phyloP scores from a whole-genome alignment of 2,888 invertebrate species.

The Formica aserva region DNA sequence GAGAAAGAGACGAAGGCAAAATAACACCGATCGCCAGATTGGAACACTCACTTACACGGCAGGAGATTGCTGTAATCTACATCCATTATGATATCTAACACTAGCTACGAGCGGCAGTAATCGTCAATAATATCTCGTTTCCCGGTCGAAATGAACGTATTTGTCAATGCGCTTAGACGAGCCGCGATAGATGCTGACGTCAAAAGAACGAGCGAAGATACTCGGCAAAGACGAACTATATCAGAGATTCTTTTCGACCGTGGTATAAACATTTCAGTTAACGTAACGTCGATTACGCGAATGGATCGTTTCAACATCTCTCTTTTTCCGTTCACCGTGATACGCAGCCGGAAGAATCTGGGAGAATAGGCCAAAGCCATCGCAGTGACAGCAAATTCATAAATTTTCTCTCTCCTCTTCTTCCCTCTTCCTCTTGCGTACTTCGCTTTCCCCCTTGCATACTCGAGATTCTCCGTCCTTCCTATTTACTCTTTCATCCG shows the following conservation, averaged over 20 bases:
- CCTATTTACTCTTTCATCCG: slow-evolving; percentile 65
- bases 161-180: slow-evolving; percentile 29
- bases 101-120: slow-evolving; percentile 60
- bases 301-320: slow-evolving; percentile 41
- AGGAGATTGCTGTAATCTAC: slow-evolving; percentile 56
- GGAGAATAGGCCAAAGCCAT: slow-evolving; percentile 61
- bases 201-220: slow-evolving; percentile 9
- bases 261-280: slow-evolving; percentile 71
- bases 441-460: slow-evolving; percentile 35
- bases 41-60: slow-evolving; percentile 56
- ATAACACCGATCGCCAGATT: slow-evolving; percentile 46
- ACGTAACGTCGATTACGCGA: slow-evolving; percentile 68
- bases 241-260: slow-evolving; percentile 15
- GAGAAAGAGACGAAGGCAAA: neutral
- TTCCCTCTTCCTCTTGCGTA: neutral
- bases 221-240: neutral
- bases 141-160: slow-evolving; percentile 58
- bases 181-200: slow-evolving; percentile 59
- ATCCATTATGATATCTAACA: slow-evolving; percentile 74
- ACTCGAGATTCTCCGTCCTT: slow-evolving; percentile 41
- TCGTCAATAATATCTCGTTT: slow-evolving; percentile 79
- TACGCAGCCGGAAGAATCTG: slow-evolving; percentile 29
- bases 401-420: slow-evolving; percentile 64
- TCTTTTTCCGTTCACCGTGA: slow-evolving; percentile 47
- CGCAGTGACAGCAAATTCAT: slow-evolving; percentile 70